Evolutionary conservation across 2,113 vertebrate species (phyloP).

Genomic region (Isichthys henryi): DNA sequence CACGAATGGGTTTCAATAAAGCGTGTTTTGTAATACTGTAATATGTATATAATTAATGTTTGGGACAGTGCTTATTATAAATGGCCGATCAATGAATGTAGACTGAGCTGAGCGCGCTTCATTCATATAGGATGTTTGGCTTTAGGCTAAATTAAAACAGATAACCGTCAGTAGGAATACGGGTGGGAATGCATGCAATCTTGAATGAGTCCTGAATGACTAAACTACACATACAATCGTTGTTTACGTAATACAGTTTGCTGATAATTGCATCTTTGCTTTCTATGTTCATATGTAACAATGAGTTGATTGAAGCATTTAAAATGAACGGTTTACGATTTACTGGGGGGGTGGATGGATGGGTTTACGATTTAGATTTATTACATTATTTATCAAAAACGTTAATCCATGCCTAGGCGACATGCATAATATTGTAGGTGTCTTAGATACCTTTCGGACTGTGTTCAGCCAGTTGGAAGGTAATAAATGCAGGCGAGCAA

Average conservation of each 20-base stretch:
- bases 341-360: no score
- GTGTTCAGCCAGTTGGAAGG: background rate
- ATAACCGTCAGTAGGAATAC: background rate
- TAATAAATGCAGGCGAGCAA: background rate
- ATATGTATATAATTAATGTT: background rate
- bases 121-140: background rate
- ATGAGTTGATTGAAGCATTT: background rate
- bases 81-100: background rate
- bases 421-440: background rate
- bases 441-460: background rate
- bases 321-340: background rate
- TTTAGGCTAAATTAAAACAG: background rate
- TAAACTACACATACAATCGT: background rate
- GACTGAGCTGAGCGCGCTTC: background rate
- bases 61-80: background rate
- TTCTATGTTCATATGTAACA: background rate
- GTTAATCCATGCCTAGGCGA: background rate
- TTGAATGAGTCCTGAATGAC: background rate
- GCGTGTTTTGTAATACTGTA: background rate
- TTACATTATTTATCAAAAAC: background rate
- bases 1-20: background rate
- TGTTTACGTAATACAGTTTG: background rate
- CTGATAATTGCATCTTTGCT: background rate
- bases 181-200: background rate
- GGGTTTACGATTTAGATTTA: background rate